Percentiles rank a stretch among this genome's conserved stretches.
These are phyloP conservation scores for Laodelphax striatellus DNA, from an alignment of 1,140 invertebrate species.

Conservation along the genomic window DNA sequence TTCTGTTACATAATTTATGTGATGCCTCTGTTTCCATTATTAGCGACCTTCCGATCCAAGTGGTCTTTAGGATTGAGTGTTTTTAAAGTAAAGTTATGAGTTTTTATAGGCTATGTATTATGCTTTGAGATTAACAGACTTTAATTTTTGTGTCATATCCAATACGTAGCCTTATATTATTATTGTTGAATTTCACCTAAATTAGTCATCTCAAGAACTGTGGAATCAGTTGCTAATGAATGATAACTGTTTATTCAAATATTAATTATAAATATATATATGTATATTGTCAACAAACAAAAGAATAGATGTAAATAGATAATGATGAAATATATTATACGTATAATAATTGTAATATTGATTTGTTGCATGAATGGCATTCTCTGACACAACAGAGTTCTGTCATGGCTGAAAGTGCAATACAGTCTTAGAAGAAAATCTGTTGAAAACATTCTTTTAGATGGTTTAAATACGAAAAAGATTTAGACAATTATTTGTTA, in stretches of 20 bases:
- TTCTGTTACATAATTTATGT: no score
- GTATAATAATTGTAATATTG: constrained; percentile 7
- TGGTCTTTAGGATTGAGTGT: no score
- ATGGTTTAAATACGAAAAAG: constrained; percentile 9
- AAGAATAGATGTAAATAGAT: constrained; percentile 7
- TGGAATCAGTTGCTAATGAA: neutral
- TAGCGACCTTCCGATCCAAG: no score
- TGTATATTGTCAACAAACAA: constrained; percentile 6
- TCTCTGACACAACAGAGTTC: neutral
- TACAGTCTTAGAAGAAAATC: constrained; percentile 8
- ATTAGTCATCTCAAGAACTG: neutral
- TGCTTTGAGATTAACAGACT: neutral
- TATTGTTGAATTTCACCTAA: neutral
- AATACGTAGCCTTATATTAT: neutral
- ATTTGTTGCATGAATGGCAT: neutral
- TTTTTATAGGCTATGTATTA: no score
- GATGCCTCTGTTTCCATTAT: no score
- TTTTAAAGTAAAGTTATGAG: no score
- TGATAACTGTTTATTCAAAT: neutral
- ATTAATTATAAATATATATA: constrained; percentile 2
- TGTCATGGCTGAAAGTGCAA: constrained; percentile 12
- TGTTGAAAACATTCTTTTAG: constrained; percentile 8
- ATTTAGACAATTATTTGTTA: constrained; percentile 15
- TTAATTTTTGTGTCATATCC: neutral
- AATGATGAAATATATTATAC: constrained; percentile 11